These are phyloP conservation scores for Morpho deidamia DNA, from an alignment of 2,888 invertebrate genomes.

Conservation along the genomic window DNA sequence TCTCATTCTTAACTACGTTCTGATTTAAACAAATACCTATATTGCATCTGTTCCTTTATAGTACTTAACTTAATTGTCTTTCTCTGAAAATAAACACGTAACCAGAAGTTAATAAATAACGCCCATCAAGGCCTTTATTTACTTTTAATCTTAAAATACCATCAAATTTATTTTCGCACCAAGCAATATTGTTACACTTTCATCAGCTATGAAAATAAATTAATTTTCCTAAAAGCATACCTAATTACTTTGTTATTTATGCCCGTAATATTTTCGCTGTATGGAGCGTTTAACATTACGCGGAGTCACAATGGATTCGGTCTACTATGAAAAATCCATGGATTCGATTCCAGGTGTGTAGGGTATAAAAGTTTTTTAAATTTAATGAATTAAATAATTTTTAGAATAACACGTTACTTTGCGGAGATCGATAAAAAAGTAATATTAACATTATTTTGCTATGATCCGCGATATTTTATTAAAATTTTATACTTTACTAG, in stretches of 20 bases:
- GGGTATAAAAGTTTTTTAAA: no score
- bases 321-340: neutral
- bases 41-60: no score
- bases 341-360: no score
- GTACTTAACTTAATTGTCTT: no score
- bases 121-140: neutral
- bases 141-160: constrained; percentile 10
- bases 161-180: constrained; percentile 10
- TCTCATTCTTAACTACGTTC: neutral
- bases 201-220: constrained; percentile 23
- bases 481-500: no score
- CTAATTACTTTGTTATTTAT: constrained; percentile 31
- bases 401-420: no score
- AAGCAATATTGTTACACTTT: constrained; percentile 13
- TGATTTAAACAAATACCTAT: neutral
- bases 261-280: constrained; percentile 25
- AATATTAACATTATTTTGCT: no score
- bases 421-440: no score
- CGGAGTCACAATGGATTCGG: neutral
- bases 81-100: no score
- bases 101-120: neutral
- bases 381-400: no score
- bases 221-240: constrained; percentile 26
- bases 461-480: no score
- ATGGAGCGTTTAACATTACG: constrained; percentile 1